A percentile compares a stretch with the other conserved stretches of the same genome.
phyloP scores from a whole-genome alignment of 2,888 invertebrate genomes.

The Mycalesis mineus region DNA sequence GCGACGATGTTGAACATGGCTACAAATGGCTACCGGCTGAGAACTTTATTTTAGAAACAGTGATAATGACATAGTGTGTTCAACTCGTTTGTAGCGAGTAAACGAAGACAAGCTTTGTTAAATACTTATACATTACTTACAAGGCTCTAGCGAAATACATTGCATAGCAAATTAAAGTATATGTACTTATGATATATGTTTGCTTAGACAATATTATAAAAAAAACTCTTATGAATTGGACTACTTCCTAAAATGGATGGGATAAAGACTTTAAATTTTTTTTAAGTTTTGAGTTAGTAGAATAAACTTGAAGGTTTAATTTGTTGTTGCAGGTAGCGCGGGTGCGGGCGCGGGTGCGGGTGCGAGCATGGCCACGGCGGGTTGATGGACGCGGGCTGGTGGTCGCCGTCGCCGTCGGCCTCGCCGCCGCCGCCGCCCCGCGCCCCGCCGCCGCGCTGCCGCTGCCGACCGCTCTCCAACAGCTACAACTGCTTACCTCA shows the following conservation, averaged over 20 bases:
- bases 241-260: no score
- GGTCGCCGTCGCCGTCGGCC: constrained; percentile 67
- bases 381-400: constrained; percentile 72
- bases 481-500: constrained; percentile 71
- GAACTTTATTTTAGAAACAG: not conserved
- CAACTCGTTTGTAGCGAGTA: no score
- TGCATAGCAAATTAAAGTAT: no score
- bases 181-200: no score
- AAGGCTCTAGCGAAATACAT: no score
- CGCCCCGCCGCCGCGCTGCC: constrained; percentile 67
- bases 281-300: no score
- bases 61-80: not conserved
- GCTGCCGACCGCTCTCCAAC: constrained; percentile 65
- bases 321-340: constrained; percentile 57
- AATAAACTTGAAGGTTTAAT: no score
- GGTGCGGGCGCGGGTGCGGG: constrained; percentile 43
- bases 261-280: no score
- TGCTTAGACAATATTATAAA: no score
- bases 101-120: no score
- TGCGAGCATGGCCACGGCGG: constrained; percentile 63
- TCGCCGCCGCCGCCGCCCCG: constrained; percentile 73
- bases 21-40: not conserved
- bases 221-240: no score
- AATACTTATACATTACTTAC: no score
- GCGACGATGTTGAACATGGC: not conserved